Evolutionary conservation across 1,140 invertebrate genomes (phyloP).

Genomic region (Lysiphlebus fabarum): DNA sequence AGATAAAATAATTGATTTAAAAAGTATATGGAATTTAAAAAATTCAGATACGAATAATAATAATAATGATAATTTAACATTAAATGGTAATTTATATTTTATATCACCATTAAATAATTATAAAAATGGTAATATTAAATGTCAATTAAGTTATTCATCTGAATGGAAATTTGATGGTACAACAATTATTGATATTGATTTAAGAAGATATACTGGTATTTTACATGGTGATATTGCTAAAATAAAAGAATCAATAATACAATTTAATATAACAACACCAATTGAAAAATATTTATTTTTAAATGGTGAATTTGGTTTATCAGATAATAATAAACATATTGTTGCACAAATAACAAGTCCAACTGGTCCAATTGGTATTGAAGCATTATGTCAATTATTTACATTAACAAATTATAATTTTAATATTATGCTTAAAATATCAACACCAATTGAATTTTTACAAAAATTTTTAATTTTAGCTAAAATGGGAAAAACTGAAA

Average conservation of each 20-base stretch:
- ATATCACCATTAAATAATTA: slow-evolving; percentile 63
- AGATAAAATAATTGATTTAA: slow-evolving; percentile 56
- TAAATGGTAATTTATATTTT: slow-evolving; percentile 59
- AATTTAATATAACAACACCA: slow-evolving; percentile 70
- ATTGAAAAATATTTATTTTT: slow-evolving; percentile 63
- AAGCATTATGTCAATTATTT: slow-evolving; percentile 58
- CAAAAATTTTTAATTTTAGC: slow-evolving; percentile 62
- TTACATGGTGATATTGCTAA: slow-evolving; percentile 41
- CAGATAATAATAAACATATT: slow-evolving; percentile 65
- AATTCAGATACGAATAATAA: slow-evolving; percentile 45
- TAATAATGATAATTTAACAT: slow-evolving; percentile 47
- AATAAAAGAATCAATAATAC: slow-evolving; percentile 47
- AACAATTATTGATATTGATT: slow-evolving; percentile 66
- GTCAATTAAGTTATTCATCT: slow-evolving; percentile 61
- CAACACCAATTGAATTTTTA: slow-evolving; percentile 68
- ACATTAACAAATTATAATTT: slow-evolving; percentile 62
- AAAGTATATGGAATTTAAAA: slow-evolving; percentile 54
- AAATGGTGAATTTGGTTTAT: slow-evolving; percentile 67
- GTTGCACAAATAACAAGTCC: slow-evolving; percentile 68
- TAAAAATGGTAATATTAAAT: slow-evolving; percentile 62
- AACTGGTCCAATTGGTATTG: slow-evolving; percentile 64
- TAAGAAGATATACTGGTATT: slow-evolving; percentile 62
- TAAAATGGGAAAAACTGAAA: slow-evolving; percentile 60
- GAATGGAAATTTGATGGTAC: slow-evolving; percentile 62
- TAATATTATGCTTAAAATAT: slow-evolving; percentile 67